Conservation (phyloP, 2,797 vertebrate species). For the Myotis pilosus region DNA sequence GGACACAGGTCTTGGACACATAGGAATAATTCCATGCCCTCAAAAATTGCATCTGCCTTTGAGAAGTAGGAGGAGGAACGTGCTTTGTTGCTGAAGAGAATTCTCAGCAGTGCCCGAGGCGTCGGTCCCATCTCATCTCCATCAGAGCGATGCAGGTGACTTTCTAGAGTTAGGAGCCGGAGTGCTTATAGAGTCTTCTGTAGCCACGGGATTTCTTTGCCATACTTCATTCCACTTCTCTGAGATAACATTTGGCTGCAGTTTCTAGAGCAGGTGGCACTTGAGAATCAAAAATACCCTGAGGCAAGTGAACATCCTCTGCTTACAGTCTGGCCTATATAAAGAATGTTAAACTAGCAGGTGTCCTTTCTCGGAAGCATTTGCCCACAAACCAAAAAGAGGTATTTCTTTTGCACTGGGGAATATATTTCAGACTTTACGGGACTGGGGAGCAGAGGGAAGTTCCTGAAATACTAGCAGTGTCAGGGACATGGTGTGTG, state of each 20-base stretch:
- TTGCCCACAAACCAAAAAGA: constrained; percentile 30
- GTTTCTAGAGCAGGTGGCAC: constrained; percentile 73
- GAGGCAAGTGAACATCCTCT: constrained; percentile 70
- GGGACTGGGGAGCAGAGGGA: not conserved
- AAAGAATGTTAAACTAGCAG: constrained; percentile 59
- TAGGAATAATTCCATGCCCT: not conserved
- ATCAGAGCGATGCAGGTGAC: not conserved
- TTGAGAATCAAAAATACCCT: constrained; percentile 73
- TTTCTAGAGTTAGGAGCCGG: not conserved
- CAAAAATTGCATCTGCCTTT: not conserved
- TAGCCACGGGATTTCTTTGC: not conserved
- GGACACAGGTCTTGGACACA: not conserved
- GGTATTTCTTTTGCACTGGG: not conserved
- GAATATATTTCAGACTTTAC: not conserved
- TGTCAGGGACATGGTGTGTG: not conserved
- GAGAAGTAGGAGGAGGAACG: not conserved
- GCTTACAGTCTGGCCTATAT: constrained; percentile 63
- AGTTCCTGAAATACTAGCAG: not conserved
- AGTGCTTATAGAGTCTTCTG: not conserved
- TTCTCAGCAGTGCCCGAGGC: not conserved
- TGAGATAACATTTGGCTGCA: constrained; percentile 73
- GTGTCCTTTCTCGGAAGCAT: constrained; percentile 45
- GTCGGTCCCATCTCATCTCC: not conserved
- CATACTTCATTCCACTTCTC: constrained; percentile 39
- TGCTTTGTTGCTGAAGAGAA: not conserved